Evolutionary conservation across 2,113 vertebrate genomes (phyloP).

Genomic region (Zootoca vivipara): DNA sequence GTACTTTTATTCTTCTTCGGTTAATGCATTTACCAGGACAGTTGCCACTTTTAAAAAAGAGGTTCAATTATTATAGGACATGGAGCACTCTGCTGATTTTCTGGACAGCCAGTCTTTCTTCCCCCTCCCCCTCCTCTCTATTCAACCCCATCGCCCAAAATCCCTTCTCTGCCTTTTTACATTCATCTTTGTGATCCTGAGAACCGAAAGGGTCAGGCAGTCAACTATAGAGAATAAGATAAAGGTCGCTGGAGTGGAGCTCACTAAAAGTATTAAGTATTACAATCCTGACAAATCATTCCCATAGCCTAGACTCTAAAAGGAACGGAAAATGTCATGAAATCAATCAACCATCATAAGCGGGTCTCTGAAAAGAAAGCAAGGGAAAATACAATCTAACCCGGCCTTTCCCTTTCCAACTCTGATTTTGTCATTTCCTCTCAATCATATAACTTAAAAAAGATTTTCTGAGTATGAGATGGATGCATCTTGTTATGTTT

Average conservation of each 20-base stretch:
- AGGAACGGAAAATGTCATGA: conserved; percentile 69
- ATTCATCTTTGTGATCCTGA: conserved; percentile 20
- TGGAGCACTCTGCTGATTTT: neutral
- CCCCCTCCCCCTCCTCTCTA: neutral
- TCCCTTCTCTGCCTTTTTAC: neutral
- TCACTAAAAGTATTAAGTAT: conserved; percentile 54
- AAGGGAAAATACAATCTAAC: neutral
- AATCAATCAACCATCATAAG: conserved; percentile 58
- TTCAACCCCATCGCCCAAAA: neutral
- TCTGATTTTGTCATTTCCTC: conserved; percentile 2
- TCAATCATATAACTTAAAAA: conserved; percentile 10
- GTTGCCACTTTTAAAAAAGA: too few species aligned
- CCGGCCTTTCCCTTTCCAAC: conserved; percentile 15
- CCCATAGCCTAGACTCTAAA: conserved; percentile 58
- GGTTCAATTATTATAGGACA: neutral
- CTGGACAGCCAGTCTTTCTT: neutral
- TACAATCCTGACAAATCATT: conserved; percentile 65
- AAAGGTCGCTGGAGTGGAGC: conserved; percentile 57
- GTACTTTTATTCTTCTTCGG: too few species aligned
- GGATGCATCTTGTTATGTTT: neutral
- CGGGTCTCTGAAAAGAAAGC: conserved; percentile 10
- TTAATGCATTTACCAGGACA: neutral
- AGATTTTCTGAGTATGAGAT: neutral
- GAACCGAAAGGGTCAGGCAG: conserved; percentile 49
- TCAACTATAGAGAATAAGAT: conserved; percentile 47